Conservation (phyloP, 1,140 invertebrate genomes). For the Oedothorax gibbosus region DNA sequence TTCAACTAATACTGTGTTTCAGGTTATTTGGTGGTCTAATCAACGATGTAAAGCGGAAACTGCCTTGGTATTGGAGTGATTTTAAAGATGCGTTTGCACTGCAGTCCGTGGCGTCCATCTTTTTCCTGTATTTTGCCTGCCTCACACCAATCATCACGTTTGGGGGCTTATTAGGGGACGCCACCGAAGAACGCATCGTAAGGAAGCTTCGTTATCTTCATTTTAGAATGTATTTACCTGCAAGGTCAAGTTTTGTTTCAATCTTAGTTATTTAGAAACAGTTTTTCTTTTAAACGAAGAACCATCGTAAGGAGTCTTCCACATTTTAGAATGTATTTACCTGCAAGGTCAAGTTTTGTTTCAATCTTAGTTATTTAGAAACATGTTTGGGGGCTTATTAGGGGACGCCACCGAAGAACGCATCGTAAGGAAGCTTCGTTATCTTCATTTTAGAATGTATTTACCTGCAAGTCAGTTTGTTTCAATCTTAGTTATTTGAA, state of each 20-base stretch:
- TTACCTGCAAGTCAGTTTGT: too few species aligned
- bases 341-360: too few species aligned
- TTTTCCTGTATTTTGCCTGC: constrained; percentile 96
- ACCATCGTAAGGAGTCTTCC: too few species aligned
- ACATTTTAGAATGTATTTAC: too few species aligned
- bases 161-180: constrained; percentile 92
- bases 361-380: too few species aligned
- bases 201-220: constrained; percentile 28
- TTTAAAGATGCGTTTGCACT: constrained; percentile 87
- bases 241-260: too few species aligned
- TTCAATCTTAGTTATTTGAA: too few species aligned
- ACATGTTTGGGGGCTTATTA: constrained; percentile 94
- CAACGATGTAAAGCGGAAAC: constrained; percentile 95
- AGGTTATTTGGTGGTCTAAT: constrained; percentile 89
- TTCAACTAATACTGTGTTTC: too few species aligned
- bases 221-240: too few species aligned
- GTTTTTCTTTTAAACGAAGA: too few species aligned
- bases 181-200: constrained; percentile 93
- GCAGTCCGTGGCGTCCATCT: constrained; percentile 96
- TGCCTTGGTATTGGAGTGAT: constrained; percentile 79
- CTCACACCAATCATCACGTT: constrained; percentile 98
- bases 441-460: too few species aligned
- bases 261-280: too few species aligned
- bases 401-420: constrained; percentile 94
- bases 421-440: constrained; percentile 74